Conservation (phyloP, 2,888 invertebrate genomes). For the Drosophila eohydei region DNA sequence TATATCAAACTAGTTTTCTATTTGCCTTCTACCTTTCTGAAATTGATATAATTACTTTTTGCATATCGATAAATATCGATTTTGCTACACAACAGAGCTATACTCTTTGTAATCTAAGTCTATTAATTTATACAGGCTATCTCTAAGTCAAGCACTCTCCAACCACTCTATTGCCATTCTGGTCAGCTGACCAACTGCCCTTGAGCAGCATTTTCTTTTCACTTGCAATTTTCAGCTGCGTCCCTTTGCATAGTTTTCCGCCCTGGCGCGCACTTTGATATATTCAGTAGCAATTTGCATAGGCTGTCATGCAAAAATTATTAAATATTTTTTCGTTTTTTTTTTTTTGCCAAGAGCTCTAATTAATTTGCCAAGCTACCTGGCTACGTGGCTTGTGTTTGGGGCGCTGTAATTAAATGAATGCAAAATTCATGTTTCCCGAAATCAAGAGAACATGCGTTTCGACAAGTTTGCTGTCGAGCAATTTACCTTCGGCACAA, state of each 20-base stretch:
- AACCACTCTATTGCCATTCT: constrained; percentile 1
- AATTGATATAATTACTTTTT: neutral
- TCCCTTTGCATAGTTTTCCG: constrained; percentile 41
- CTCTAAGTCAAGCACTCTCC: neutral
- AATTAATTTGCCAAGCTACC: constrained; percentile 67
- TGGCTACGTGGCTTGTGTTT: neutral
- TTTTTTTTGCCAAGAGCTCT: constrained; percentile 34
- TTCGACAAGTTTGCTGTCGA: constrained; percentile 71
- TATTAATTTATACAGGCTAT: neutral
- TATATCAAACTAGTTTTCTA: too few species aligned
- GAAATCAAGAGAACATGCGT: constrained; percentile 74
- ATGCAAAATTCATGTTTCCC: constrained; percentile 81
- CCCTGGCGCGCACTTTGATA: constrained; percentile 71
- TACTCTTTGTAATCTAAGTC: neutral
- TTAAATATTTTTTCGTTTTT: constrained; percentile 52
- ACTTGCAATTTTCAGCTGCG: constrained; percentile 47
- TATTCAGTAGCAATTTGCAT: constrained; percentile 70
- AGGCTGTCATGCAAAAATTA: constrained; percentile 79
- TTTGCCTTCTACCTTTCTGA: too few species aligned
- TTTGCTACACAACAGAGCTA: neutral
- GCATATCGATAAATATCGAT: neutral
- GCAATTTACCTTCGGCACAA: constrained; percentile 58
- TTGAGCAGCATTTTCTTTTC: constrained; percentile 51
- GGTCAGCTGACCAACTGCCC: constrained; percentile 77
- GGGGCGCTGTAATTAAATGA: constrained; percentile 77